Conservation (phyloP, 2,113 vertebrate species). For the Gymnorhina tibicen region DNA sequence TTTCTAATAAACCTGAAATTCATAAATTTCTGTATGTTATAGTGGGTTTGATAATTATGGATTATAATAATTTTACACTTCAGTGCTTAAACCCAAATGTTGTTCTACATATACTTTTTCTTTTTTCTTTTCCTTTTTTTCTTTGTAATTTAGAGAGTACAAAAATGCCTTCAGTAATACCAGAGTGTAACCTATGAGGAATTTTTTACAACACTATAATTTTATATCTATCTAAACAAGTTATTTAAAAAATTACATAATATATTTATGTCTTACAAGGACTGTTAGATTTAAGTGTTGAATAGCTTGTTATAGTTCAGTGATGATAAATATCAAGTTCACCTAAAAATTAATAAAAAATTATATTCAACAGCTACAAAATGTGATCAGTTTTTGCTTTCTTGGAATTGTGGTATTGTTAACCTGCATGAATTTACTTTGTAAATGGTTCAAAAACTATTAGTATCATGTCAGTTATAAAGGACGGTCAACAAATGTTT, state of each 20-base stretch:
- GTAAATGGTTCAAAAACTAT: not conserved
- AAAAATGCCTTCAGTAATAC: not conserved
- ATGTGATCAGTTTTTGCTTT: not conserved
- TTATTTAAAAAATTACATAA: not conserved
- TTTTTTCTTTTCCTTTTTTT: not conserved
- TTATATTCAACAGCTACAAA: not conserved
- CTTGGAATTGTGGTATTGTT: not conserved
- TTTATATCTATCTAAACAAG: not conserved
- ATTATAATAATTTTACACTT: not conserved
- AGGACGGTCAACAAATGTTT: not conserved
- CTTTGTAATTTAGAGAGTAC: not conserved
- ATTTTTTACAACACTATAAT: not conserved
- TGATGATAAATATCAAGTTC: not conserved
- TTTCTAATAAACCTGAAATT: not conserved
- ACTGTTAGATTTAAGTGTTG: not conserved
- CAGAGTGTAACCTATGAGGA: not conserved
- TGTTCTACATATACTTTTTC: not conserved
- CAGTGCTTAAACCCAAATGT: not conserved
- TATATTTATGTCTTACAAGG: not conserved
- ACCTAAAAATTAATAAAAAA: not conserved
- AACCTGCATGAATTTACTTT: not conserved
- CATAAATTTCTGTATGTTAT: not conserved
- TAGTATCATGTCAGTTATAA: not conserved
- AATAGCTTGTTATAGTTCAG: not conserved
- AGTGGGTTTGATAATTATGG: not conserved